Percentiles rank a stretch among this genome's conserved stretches.
Evolutionary conservation across 2,797 vertebrate genomes (phyloP).

Genomic region (Petrocephalus schoutedeni): DNA sequence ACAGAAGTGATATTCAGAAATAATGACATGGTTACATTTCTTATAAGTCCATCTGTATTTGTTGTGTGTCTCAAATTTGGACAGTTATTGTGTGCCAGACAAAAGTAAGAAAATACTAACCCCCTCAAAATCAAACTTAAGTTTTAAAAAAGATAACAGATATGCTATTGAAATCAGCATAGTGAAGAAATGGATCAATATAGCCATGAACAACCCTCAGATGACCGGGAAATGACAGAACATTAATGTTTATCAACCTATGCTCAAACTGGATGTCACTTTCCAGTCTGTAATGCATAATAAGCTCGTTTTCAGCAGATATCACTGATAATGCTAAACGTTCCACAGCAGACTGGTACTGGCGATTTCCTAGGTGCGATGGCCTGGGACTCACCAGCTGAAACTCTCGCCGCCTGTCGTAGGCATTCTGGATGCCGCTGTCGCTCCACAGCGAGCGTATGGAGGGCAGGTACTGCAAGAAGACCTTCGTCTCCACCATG

Average conservation of each 20-base stretch:
- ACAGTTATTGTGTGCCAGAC: not conserved
- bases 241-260: not conserved
- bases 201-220: not conserved
- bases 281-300: not conserved
- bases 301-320: not conserved
- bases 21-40: not conserved
- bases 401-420: slow-evolving; percentile 91
- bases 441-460: slow-evolving; percentile 82
- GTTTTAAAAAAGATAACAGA: not conserved
- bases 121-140: not conserved
- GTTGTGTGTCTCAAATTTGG: not conserved
- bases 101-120: not conserved
- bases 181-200: not conserved
- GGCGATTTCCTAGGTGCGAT: not conserved
- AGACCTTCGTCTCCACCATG: slow-evolving; percentile 77
- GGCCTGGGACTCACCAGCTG: slow-evolving; percentile 77
- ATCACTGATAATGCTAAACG: not conserved
- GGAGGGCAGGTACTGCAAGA: slow-evolving; percentile 74
- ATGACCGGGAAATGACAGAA: not conserved
- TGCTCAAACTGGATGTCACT: not conserved
- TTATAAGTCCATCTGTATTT: not conserved
- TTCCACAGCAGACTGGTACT: not conserved
- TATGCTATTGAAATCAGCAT: not conserved
- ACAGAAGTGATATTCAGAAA: not conserved
- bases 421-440: slow-evolving; percentile 85